Percentiles rank a stretch among this genome's conserved stretches.
Conservation (phyloP, 2,113 vertebrate genomes). For the Oncorhynchus tshawytscha region DNA sequence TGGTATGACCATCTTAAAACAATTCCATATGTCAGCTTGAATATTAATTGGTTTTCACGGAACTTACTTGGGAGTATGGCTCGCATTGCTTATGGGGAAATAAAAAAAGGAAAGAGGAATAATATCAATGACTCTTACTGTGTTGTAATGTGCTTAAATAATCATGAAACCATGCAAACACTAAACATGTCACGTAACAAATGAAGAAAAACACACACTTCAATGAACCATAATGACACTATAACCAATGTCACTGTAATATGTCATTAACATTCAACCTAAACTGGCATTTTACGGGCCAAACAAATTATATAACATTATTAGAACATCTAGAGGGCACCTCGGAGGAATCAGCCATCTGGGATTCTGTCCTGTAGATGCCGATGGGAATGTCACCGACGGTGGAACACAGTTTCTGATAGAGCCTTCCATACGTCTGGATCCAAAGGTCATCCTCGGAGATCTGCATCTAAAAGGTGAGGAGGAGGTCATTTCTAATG, state of each 20-base stretch:
- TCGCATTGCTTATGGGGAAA: not conserved
- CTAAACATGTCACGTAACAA: no score
- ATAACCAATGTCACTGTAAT: no score
- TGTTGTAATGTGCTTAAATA: not conserved
- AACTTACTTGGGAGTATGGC: not conserved
- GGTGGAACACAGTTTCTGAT: constrained; percentile 92
- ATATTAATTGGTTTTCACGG: not conserved
- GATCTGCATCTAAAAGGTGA: constrained; percentile 83
- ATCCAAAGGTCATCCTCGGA: constrained; percentile 93
- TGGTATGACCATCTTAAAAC: no score
- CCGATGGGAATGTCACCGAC: constrained; percentile 93
- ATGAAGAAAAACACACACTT: no score
- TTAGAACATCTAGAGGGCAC: not conserved
- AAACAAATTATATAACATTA: no score
- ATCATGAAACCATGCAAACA: not conserved
- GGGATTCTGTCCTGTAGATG: constrained; percentile 89
- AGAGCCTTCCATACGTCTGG: constrained; percentile 89
- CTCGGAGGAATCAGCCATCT: constrained; percentile 35
- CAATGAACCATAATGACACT: no score
- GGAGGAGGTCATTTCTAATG: no score
- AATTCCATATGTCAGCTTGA: no score
- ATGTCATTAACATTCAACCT: no score
- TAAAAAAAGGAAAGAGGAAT: not conserved
- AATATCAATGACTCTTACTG: not conserved
- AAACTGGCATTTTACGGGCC: no score